Evolutionary conservation across 1,140 invertebrate genomes (phyloP).

Genomic region (Hycleus phaleratus): DNA sequence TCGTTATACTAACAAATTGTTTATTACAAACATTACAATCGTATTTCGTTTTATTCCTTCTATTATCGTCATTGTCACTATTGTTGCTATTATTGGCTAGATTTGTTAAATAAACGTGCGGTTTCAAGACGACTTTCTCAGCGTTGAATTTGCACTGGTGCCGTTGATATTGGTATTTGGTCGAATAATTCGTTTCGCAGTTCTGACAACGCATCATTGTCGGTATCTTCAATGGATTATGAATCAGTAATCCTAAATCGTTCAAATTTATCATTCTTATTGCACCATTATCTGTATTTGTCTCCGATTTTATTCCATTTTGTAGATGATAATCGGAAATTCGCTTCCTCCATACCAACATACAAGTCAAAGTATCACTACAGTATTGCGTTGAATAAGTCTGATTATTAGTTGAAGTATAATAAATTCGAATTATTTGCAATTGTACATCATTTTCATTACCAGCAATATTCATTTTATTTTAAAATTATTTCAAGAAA

Average conservation of each 20-base stretch:
- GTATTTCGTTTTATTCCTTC: constrained; percentile 21
- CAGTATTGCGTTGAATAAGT: too few relatives aligned
- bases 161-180: constrained; percentile 40
- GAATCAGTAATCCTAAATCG: too few relatives aligned
- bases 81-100: constrained; percentile 12
- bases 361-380: too few relatives aligned
- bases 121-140: constrained; percentile 35
- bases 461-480: background rate
- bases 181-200: constrained; percentile 39
- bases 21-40: constrained; percentile 36
- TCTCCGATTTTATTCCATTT: too few relatives aligned
- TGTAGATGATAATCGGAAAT: too few relatives aligned
- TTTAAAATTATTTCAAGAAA: background rate
- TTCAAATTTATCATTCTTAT: too few relatives aligned
- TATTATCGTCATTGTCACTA: constrained; percentile 13
- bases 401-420: too few relatives aligned
- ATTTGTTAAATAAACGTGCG: constrained; percentile 24
- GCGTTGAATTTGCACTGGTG: constrained; percentile 40
- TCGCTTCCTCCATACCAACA: too few relatives aligned
- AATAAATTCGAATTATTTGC: too few relatives aligned
- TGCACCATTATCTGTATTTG: too few relatives aligned
- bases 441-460: too few relatives aligned
- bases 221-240: constrained; percentile 15
- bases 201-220: constrained; percentile 38
- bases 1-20: constrained; percentile 36